These are phyloP conservation scores for Icerya purchasi DNA, from an alignment of 2,888 invertebrate species.

Conservation along the genomic window DNA sequence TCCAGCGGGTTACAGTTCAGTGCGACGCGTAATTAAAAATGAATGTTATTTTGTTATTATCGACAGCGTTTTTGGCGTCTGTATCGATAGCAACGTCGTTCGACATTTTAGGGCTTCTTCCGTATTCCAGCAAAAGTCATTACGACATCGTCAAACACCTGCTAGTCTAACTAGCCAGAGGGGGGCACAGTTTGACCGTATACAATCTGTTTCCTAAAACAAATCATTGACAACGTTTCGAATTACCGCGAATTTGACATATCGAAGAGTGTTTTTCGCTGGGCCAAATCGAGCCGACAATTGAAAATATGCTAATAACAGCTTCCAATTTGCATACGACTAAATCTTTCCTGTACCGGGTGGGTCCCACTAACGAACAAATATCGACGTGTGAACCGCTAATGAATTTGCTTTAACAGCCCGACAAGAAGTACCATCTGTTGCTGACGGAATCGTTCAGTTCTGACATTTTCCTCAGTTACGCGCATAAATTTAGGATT, in stretches of 20 bases:
- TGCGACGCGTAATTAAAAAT: too few relatives aligned
- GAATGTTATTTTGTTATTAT: too few relatives aligned
- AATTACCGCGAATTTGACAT: constrained; percentile 1
- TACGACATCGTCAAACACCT: neutral
- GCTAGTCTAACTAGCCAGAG: neutral
- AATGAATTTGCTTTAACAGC: neutral
- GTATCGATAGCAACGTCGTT: too few relatives aligned
- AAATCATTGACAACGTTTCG: neutral
- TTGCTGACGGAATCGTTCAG: constrained; percentile 19
- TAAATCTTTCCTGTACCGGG: neutral
- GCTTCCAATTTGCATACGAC: neutral
- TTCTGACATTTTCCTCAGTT: constrained; percentile 16
- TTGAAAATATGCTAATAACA: neutral
- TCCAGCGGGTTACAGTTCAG: too few relatives aligned
- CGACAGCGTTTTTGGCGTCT: too few relatives aligned
- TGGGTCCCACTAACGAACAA: neutral
- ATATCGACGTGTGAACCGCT: neutral
- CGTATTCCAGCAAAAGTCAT: neutral
- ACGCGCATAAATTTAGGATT: constrained; percentile 16
- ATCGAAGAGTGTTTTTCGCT: neutral
- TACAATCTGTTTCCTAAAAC: neutral
- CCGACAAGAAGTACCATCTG: constrained; percentile 17
- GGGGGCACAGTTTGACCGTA: neutral
- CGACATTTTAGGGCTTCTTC: neutral
- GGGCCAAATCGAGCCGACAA: neutral